These are phyloP conservation scores for Diploscapter pachys DNA, from an alignment of 1,140 invertebrate species.

Conservation along the genomic window DNA sequence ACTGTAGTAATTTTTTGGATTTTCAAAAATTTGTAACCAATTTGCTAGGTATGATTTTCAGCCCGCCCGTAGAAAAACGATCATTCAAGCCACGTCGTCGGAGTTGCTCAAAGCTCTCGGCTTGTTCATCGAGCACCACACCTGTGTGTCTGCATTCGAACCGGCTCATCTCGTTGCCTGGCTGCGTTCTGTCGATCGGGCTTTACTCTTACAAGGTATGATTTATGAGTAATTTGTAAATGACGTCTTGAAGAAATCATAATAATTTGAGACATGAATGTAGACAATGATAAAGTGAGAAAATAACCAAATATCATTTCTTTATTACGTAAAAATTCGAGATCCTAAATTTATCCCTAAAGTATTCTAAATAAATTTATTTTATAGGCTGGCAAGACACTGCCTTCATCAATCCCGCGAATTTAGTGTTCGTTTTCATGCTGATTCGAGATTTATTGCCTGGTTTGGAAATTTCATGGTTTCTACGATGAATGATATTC, in stretches of 20 bases:
- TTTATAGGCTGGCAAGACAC: slow-evolving; percentile 75
- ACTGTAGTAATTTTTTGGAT: too few species aligned
- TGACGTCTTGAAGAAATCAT: too few species aligned
- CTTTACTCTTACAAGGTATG: slow-evolving; percentile 78
- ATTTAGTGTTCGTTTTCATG: slow-evolving; percentile 99
- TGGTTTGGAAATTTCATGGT: background rate
- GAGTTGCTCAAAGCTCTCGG: slow-evolving; percentile 94
- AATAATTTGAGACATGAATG: too few species aligned
- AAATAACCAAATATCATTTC: too few species aligned
- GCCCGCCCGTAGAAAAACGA: slow-evolving; percentile 66
- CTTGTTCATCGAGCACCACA: slow-evolving; percentile 83
- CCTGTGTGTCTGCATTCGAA: slow-evolving; percentile 80
- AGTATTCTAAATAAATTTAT: too few species aligned
- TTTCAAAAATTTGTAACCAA: too few species aligned
- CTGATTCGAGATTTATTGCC: slow-evolving; percentile 75
- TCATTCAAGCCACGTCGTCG: slow-evolving; percentile 95
- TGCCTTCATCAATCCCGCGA: slow-evolving; percentile 97
- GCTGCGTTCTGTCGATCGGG: slow-evolving; percentile 90
- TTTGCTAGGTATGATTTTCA: background rate
- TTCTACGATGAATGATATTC: background rate
- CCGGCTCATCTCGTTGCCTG: slow-evolving; percentile 83
- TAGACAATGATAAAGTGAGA: too few species aligned
- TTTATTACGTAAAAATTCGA: too few species aligned
- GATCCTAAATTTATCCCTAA: too few species aligned
- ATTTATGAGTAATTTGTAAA: too few species aligned